phyloP scores from a whole-genome alignment of 1,140 invertebrate genomes.

The Trichonephila inaurata region DNA sequence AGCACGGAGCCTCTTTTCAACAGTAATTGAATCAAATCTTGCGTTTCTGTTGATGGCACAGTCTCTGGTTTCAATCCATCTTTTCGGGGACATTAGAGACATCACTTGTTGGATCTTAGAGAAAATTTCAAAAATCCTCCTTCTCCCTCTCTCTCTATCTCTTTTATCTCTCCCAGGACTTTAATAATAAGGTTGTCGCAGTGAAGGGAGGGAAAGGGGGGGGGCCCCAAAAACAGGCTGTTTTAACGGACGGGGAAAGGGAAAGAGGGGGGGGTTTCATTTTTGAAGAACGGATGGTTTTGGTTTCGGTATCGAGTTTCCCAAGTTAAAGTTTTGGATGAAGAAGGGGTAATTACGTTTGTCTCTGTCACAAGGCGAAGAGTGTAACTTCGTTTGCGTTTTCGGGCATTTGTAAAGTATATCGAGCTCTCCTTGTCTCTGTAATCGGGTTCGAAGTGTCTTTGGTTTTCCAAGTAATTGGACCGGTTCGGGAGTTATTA shows the following conservation, averaged over 20 bases:
- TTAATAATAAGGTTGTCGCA: constrained; percentile 49
- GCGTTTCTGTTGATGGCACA: constrained; percentile 62
- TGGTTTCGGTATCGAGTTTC: constrained; percentile 36
- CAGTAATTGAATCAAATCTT: constrained; percentile 71
- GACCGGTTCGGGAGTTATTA: neutral
- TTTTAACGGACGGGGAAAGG: neutral
- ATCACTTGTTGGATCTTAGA: neutral
- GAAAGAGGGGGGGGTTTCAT: constrained; percentile 43
- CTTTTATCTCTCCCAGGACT: neutral
- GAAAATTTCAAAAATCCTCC: constrained; percentile 2
- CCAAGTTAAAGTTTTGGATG: neutral
- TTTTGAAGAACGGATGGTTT: constrained; percentile 43
- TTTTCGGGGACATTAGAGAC: constrained; percentile 50
- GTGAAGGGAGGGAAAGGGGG: neutral
- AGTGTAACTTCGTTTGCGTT: constrained; percentile 22
- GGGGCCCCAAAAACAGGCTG: constrained; percentile 16
- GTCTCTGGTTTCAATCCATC: constrained; percentile 67
- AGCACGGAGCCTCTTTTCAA: neutral
- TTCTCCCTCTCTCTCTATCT: neutral
- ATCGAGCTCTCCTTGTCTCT: neutral
- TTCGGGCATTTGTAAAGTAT: constrained; percentile 30
- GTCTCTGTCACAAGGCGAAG: constrained; percentile 15
- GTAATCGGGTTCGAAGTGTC: constrained; percentile 32
- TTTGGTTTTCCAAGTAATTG: constrained; percentile 17
- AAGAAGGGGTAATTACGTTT: constrained; percentile 47